phyloP scores from a whole-genome alignment of 2,113 vertebrate genomes.

The Numenius arquata region DNA sequence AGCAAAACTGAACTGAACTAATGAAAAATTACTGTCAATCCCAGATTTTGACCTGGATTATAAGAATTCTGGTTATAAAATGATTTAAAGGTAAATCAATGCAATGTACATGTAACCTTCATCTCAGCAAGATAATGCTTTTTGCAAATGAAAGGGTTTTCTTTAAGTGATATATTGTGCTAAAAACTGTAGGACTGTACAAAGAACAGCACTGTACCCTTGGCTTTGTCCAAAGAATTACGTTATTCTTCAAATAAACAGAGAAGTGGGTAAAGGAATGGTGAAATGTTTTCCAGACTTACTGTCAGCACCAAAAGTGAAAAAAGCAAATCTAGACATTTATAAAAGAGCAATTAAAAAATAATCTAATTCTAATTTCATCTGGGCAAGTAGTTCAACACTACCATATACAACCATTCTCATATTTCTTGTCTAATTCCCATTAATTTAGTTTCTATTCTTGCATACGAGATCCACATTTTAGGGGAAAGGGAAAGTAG shows the following conservation, averaged over 20 bases:
- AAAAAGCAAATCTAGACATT: not conserved
- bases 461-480: not conserved
- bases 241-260: constrained; percentile 26
- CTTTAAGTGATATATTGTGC: not conserved
- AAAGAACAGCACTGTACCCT: not conserved
- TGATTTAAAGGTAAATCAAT: not conserved
- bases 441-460: not conserved
- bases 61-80: not conserved
- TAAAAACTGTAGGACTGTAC: not conserved
- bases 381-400: not conserved
- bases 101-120: not conserved
- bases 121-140: not conserved
- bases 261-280: not conserved
- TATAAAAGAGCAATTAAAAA: not conserved
- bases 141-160: not conserved
- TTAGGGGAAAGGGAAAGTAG: not conserved
- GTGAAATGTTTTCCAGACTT: constrained; percentile 29
- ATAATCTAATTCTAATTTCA: not conserved
- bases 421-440: not conserved
- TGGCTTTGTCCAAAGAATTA: not conserved
- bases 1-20: not conserved
- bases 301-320: not conserved
- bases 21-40: not conserved
- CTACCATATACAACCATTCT: not conserved
- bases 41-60: not conserved